Conservation (phyloP, 2,888 invertebrate species). For the Andrena bicolor region DNA sequence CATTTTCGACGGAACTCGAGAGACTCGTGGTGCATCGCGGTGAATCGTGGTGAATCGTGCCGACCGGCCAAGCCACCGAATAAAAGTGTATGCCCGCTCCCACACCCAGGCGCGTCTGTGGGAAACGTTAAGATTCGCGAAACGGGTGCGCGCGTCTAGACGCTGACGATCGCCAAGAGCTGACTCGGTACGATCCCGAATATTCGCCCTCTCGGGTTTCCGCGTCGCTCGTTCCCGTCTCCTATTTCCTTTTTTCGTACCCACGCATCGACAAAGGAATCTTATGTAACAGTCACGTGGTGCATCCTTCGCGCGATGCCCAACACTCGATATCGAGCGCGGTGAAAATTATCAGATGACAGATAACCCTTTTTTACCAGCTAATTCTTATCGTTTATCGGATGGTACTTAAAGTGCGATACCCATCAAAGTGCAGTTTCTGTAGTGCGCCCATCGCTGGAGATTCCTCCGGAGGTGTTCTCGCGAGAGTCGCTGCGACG, state of each 20-base stretch:
- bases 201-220: slow-evolving; percentile 20
- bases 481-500: neutral
- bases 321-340: slow-evolving; percentile 27
- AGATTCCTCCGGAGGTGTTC: neutral
- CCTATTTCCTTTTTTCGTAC: neutral
- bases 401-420: slow-evolving; percentile 51
- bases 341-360: slow-evolving; percentile 48
- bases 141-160: slow-evolving; percentile 38
- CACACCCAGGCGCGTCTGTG: slow-evolving; percentile 3
- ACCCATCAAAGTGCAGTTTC: slow-evolving; percentile 49
- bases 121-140: slow-evolving; percentile 34
- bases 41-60: neutral
- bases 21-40: neutral
- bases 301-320: slow-evolving; percentile 9
- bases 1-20: slow-evolving; percentile 20
- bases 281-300: slow-evolving; percentile 25
- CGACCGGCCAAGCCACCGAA: slow-evolving; percentile 17
- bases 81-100: neutral
- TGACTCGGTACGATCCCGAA: slow-evolving; percentile 23
- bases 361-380: slow-evolving; percentile 62
- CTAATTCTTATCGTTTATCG: slow-evolving; percentile 58
- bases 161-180: slow-evolving; percentile 40
- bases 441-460: slow-evolving; percentile 25
- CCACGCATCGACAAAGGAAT: neutral
- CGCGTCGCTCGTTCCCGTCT: neutral